Evolutionary conservation across 2,113 vertebrate genomes (phyloP).

Genomic region (Centrocercus urophasianus): DNA sequence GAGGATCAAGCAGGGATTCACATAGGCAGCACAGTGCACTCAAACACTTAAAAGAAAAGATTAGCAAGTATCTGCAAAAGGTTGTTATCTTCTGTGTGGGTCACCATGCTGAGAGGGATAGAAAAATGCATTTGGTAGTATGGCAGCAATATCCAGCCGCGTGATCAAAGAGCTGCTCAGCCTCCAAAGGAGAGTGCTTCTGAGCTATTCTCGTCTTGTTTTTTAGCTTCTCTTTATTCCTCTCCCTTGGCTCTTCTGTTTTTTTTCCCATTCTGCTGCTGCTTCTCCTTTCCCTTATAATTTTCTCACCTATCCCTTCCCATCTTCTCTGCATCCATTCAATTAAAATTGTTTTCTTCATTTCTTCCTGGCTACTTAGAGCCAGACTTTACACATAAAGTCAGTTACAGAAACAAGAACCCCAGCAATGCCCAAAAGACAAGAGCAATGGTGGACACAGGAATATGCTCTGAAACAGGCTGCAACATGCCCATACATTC

Average conservation of each 20-base stretch:
- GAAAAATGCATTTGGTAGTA: background rate
- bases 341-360: background rate
- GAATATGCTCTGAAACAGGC: background rate
- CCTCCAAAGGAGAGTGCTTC: background rate
- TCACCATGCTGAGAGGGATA: background rate
- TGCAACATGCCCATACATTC: background rate
- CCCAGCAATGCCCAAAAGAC: background rate
- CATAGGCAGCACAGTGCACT: background rate
- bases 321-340: background rate
- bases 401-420: background rate
- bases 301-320: background rate
- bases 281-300: background rate
- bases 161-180: background rate
- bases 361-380: background rate
- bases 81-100: background rate
- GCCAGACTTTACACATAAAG: background rate
- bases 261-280: background rate
- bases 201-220: background rate
- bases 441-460: background rate
- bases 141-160: background rate
- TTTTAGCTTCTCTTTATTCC: background rate
- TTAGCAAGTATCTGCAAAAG: background rate
- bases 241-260: background rate
- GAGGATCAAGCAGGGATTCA: background rate
- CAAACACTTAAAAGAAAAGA: background rate